Evolutionary conservation across 2,797 vertebrate species (phyloP).

Genomic region (Stomatorhinus walkeri): DNA sequence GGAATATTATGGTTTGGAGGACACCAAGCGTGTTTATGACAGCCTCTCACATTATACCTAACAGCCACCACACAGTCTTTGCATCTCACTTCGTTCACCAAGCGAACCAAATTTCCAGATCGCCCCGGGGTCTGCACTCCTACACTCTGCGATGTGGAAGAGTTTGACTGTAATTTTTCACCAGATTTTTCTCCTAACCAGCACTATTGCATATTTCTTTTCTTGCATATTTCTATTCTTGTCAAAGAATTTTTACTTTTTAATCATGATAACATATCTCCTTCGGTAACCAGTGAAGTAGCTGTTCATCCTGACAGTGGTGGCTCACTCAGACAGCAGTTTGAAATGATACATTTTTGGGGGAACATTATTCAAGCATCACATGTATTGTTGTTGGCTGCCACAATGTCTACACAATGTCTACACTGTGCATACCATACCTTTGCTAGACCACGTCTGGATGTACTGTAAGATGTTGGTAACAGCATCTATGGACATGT

Average conservation of each 20-base stretch:
- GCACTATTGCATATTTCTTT: not conserved
- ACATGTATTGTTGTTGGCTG: not conserved
- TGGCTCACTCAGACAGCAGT: not conserved
- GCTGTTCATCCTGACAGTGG: not conserved
- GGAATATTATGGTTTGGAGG: not conserved
- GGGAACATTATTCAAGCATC: not conserved
- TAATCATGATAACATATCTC: not conserved
- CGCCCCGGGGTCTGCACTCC: not conserved
- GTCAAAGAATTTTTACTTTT: not conserved
- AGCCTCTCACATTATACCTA: not conserved
- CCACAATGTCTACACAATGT: not conserved
- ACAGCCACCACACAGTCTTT: not conserved
- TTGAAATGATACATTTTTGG: not conserved
- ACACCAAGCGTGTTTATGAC: not conserved
- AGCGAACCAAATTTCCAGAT: not conserved
- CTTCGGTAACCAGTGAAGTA: not conserved
- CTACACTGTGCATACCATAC: constrained; percentile 36
- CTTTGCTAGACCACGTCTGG: constrained; percentile 55
- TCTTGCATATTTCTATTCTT: not conserved
- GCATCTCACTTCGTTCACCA: not conserved
- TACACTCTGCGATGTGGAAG: not conserved
- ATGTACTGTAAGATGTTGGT: constrained; percentile 48
- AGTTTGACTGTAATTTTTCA: not conserved
- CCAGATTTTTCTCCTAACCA: not conserved
- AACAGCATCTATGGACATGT: constrained; percentile 39